Conservation (phyloP, 1,140 invertebrate species). For the Pogonus chalceus region DNA sequence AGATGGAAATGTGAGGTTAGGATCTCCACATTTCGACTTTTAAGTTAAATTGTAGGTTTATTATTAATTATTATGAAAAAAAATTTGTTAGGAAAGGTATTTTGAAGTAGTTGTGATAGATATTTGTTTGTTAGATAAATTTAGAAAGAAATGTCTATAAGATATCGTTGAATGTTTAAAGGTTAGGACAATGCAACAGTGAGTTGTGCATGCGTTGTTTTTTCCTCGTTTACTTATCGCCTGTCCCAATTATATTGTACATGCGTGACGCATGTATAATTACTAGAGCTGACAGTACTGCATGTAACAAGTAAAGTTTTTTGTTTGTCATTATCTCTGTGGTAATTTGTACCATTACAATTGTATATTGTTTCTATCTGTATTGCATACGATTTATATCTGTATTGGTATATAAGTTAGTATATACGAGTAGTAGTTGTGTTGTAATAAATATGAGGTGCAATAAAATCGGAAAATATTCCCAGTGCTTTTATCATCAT, state of each 20-base stretch:
- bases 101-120: too few relatives aligned
- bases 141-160: neutral
- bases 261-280: neutral
- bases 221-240: conserved; percentile 1
- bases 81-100: too few relatives aligned
- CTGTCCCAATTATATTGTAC: neutral
- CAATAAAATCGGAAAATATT: too few relatives aligned
- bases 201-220: neutral
- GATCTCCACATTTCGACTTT: too few relatives aligned
- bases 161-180: neutral
- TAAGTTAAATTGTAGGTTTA: too few relatives aligned
- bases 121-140: too few relatives aligned
- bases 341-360: neutral
- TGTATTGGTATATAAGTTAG: too few relatives aligned
- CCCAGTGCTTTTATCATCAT: too few relatives aligned
- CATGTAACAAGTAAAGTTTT: neutral
- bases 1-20: too few relatives aligned
- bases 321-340: neutral
- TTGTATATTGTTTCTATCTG: neutral
- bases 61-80: too few relatives aligned
- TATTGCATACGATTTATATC: neutral
- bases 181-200: neutral
- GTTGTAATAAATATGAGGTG: too few relatives aligned
- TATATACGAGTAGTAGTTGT: too few relatives aligned
- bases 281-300: neutral